Percentiles rank a stretch among this genome's conserved stretches.
These are phyloP conservation scores for Eudasyphora cyanicolor DNA, from an alignment of 2,888 invertebrate species.

Conservation along the genomic window DNA sequence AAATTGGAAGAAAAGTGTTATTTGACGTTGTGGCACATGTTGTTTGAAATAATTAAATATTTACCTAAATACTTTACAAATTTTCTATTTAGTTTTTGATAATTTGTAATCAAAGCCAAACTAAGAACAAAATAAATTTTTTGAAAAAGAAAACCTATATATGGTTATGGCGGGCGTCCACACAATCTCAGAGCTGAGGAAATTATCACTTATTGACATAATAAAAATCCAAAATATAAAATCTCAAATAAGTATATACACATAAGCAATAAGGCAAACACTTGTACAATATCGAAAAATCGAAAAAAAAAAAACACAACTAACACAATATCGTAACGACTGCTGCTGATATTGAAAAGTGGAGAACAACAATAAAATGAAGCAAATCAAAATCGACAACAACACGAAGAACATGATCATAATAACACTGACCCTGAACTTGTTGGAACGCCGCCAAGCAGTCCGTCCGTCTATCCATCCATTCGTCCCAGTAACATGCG, in stretches of 20 bases:
- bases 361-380: neutral
- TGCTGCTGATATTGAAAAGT: neutral
- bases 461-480: no score
- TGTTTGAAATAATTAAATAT: neutral
- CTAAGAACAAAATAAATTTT: neutral
- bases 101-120: neutral
- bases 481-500: neutral
- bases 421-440: constrained; percentile 63
- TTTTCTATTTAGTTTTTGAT: constrained; percentile 26
- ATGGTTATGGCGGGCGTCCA: neutral
- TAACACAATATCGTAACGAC: neutral
- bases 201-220: constrained; percentile 50
- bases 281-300: constrained; percentile 35
- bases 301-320: neutral
- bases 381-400: no score
- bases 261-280: constrained; percentile 32
- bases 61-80: neutral
- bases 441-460: constrained; percentile 5
- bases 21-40: no score
- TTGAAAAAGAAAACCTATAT: neutral
- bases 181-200: constrained; percentile 4
- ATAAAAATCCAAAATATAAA: neutral
- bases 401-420: neutral
- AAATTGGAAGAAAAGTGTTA: neutral
- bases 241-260: no score